Evolutionary conservation across 2,888 invertebrate genomes (phyloP).

Genomic region (Protonemura montana): DNA sequence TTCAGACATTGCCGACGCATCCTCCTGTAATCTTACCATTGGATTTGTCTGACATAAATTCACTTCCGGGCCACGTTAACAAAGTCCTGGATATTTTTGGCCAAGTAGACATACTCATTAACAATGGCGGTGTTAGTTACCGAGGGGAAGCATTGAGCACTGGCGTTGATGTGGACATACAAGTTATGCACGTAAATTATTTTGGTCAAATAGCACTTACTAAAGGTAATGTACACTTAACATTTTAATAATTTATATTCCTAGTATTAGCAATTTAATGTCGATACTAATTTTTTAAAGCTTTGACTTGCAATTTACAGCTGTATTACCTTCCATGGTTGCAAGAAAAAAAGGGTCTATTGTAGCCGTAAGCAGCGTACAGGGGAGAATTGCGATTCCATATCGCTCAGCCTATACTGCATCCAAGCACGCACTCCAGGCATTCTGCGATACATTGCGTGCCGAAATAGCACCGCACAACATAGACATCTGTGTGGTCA

Average conservation of each 20-base stretch:
- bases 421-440: conserved; percentile 94
- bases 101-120: conserved; percentile 86
- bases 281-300: no score
- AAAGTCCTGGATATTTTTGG: conserved; percentile 76
- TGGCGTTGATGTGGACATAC: conserved; percentile 79
- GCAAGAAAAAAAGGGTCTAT: conserved; percentile 78
- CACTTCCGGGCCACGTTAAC: conserved; percentile 68
- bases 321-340: conserved; percentile 83
- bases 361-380: conserved; percentile 90
- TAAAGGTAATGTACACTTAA: conserved; percentile 72
- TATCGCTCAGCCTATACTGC: conserved; percentile 87
- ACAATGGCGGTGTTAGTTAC: conserved; percentile 89
- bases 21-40: conserved; percentile 77
- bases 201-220: conserved; percentile 92
- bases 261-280: no score
- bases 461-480: conserved; percentile 83
- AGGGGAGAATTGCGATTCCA: conserved; percentile 91
- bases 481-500: conserved; percentile 85
- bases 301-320: conserved; percentile 63
- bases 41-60: conserved; percentile 77
- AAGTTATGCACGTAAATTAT: conserved; percentile 93
- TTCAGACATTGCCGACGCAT: conserved; percentile 67
- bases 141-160: conserved; percentile 80
- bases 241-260: conserved; percentile 8
- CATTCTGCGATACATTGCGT: conserved; percentile 89